Base-by-base conservation (phyloP, 2,888 invertebrate species). In the Stenolophus ochropezus region DNA sequence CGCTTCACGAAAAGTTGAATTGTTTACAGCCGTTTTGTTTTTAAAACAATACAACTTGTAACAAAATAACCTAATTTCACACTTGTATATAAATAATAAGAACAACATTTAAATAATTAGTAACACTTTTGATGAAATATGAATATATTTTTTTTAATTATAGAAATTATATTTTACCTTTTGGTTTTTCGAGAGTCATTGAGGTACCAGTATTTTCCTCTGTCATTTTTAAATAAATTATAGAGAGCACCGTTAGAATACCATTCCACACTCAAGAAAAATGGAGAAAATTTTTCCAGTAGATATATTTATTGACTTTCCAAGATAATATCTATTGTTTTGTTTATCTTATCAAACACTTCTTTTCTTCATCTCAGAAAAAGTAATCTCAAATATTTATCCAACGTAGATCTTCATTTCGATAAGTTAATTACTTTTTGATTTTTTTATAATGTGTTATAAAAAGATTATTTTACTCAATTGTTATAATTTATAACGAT, bases 311-410 rank as follows among this genome's bases (percentile, higher is more conserved):
- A 11, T 14, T n/a, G 4, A n/a, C 23, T 61, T 23, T 25, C 14
- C 20, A 61, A 53, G 53, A 53, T 53, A 53, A 25, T 25, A 61
- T 61, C 23, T 61, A 18, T 56, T 61, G 3, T 61, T 14, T 25
- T 61, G 14, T 51, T 61, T 61, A 61, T 61, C 61, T 61, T 27
- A 61, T 61, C 61, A 25, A 25, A 58, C 2, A n/a, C 14, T 21
- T 2, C 25, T 61, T 25, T 61, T 61, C 14, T 61, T 61, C 21
- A 11, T 23, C 23, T 25, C 2, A 61, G 21, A 20, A 56, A 11
- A 21, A 21, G 4, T 56, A 56, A 56, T 21, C 21, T 51, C 14
- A 23, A 21, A 21, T 21, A 56, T 56, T 56, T 56, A 56, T 56
- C 56, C 20, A 5, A 11, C 21, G n/a, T 53, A 4, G n/a, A 56